Base-by-base conservation (phyloP, 2,113 vertebrate species). In the Phaethon lepturus region DNA sequence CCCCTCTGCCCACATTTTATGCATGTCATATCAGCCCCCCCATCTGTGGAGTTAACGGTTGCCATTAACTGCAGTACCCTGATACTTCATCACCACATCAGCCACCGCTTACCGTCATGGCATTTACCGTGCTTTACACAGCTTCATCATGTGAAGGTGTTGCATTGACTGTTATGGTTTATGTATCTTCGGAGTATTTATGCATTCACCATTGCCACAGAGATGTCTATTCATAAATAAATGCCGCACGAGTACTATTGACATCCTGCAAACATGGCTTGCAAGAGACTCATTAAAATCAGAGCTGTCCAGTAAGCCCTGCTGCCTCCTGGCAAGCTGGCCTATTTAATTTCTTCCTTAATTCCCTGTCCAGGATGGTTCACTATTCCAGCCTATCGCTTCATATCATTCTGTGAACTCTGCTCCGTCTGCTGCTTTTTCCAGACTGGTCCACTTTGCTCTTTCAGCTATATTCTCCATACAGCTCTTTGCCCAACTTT, bases 281-380 rank as follows among this genome's bases (percentile, higher is more conserved):
- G 56, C 1, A 2, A 68, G 71, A 79, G 64, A 33, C 80, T 95
- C 91, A 66, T 94, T 95, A 90, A 50, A 52, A 79, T n/a, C 85
- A 92, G 86, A 93, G 56, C 79, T 96, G 81, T 62, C 88, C 88
- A 80, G 73, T 88, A 58, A 96, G 75, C 58, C 72, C 56, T 87
- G 67, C 84, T 93, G 86, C 93, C 92, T 97, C 59, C 87, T 86
- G 67, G 76, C 88, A 93, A 76, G 79, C 91, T 95, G 64, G 95
- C 76, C 95, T 85, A 3, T 23, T 59, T 63, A 44, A 58, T 68
- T 73, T 94, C 89, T 67, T 44, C 60, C 42, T 35, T 38, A 85
- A 88, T 94, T 92, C 92, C 90, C 90, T 63, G 44, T 26, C 68
- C 84, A 66, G 94, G 77, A 85, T 79, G 80, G 60, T 50, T 91